Conservation (phyloP, 64 coral and sea anemone genomes). For the Montipora efflorescens region DNA sequence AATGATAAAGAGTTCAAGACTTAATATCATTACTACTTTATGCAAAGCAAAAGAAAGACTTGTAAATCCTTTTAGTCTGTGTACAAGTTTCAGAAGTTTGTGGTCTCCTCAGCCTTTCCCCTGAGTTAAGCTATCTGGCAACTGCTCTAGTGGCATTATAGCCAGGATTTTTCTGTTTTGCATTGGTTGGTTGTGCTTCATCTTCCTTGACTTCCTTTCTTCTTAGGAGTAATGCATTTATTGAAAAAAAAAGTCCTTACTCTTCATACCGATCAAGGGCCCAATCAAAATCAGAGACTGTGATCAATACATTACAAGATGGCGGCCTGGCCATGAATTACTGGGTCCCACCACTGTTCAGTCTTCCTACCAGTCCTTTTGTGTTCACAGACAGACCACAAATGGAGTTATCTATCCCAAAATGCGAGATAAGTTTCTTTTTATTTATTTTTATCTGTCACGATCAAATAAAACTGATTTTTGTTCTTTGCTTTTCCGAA, state of each 20-base stretch:
- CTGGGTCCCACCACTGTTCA: conserved; percentile 1
- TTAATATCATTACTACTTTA: no score
- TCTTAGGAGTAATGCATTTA: neutral
- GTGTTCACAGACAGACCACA: neutral
- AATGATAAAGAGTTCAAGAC: no score
- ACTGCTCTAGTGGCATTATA: no score
- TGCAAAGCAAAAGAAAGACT: no score
- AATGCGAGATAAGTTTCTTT: neutral
- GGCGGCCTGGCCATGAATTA: neutral
- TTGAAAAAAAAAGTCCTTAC: neutral
- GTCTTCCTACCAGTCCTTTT: neutral
- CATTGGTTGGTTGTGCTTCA: no score
- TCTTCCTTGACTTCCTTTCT: no score
- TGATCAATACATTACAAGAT: neutral
- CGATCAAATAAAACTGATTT: conserved; percentile 58
- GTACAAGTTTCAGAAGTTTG: no score
- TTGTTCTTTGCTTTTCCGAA: conserved; percentile 21
- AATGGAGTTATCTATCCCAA: neutral
- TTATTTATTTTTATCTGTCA: conserved; percentile 25
- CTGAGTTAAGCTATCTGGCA: no score
- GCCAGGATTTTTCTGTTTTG: no score
- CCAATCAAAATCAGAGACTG: neutral
- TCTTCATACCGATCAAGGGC: neutral
- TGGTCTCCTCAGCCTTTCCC: no score
- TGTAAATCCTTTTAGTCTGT: no score